Evolutionary conservation across 2,888 invertebrate genomes (phyloP).

Genomic region (Phorcus lineatus): DNA sequence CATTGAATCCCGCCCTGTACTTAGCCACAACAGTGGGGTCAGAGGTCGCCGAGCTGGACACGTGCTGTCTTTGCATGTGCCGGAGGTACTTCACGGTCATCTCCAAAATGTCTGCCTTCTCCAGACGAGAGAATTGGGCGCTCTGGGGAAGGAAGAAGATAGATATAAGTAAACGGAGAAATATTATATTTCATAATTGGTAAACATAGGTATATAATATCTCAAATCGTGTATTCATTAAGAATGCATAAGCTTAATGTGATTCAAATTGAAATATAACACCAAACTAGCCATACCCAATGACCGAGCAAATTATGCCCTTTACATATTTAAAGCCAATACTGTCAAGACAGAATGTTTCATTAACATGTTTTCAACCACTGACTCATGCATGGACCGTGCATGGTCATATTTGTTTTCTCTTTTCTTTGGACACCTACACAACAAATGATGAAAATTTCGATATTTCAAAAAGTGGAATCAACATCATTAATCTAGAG

Average conservation of each 20-base stretch:
- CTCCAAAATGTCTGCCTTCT: conserved; percentile 97
- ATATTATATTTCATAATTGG: no score
- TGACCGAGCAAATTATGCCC: neutral
- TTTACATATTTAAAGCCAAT: no score
- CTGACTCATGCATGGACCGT: no score
- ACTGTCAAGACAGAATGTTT: no score
- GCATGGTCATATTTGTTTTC: no score
- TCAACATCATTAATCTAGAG: no score
- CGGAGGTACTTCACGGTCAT: conserved; percentile 97
- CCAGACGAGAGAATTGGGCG: conserved; percentile 93
- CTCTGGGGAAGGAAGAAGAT: conserved; percentile 80
- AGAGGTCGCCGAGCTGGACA: conserved; percentile 25
- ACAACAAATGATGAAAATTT: no score
- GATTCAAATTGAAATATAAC: neutral
- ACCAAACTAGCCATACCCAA: neutral
- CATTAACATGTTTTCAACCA: no score
- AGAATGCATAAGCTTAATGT: neutral
- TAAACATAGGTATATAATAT: no score
- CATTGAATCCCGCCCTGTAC: conserved; percentile 66
- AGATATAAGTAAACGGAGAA: neutral
- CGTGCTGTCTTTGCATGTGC: conserved; percentile 88
- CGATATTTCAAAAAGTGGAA: no score
- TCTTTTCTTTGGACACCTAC: no score
- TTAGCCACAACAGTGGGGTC: conserved; percentile 80
- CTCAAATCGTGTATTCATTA: neutral